Evolutionary conservation across 2,888 invertebrate species (phyloP), one percentile per base, ranked within the genome.

Genomic region (Halictus ligatus): DNA sequence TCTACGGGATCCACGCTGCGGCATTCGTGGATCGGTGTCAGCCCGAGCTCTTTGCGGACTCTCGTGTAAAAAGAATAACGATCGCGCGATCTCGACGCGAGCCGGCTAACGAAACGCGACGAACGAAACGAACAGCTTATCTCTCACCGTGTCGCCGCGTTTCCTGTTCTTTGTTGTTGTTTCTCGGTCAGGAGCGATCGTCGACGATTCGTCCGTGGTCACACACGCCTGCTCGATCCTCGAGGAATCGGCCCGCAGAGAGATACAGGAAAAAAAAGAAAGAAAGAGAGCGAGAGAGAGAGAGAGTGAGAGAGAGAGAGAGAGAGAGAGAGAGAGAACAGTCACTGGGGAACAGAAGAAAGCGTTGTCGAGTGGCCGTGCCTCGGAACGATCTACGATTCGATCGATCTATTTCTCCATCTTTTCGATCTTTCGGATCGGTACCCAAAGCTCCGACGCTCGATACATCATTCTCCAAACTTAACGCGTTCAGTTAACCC

Each of bases 151-250:
- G 80, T 78, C 81, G 81, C 82, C 86, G 83, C 86, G 81, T 87
- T 71, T 87, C 71, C 75, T 83, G 74, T 81, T 78, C 78, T 84
- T 69, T 43, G 71, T 71, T 71, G 78, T 72, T 72, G 69, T 76
- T 79, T 88, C 84, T 84, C 84, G 81, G 46, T 89, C 76, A 40
- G 75, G 82, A 89, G 88, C 82, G 91, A 85, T 87, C 87, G 91
- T 91, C 87, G 91, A 86, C 87, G 90, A 64, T 64, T 43, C 43
- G 43, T 64, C 15, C 76, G 76, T 69, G 71, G 71, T n/a, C 71
- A n/a, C 35, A 35, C 21, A 43, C 43, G 50, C 13, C 48, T 48
- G 73, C 29, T 73, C 74, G 74, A 73, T 73, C 85, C 84, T 88
- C 88, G 89, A 84, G 84, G 88, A 67, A 48, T 46, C 25, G 46